These are phyloP conservation scores for Sphaerophoria rueppellii DNA, from an alignment of 2,888 invertebrate genomes.

Conservation along the genomic window DNA sequence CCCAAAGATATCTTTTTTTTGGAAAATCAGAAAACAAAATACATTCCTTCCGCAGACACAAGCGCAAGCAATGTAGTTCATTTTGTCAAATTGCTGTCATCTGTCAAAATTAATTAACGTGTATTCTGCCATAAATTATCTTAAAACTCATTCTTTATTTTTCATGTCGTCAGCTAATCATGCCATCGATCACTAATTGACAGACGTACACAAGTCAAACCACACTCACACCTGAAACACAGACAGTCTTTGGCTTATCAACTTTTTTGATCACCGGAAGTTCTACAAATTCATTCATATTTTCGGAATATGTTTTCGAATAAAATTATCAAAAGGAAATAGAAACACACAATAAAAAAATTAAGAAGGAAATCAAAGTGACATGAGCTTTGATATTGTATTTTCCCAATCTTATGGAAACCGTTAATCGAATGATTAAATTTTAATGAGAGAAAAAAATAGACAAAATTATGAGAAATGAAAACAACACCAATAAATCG, in stretches of 20 bases:
- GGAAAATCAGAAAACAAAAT: too few species aligned
- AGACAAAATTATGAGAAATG: background rate
- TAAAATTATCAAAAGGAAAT: constrained; percentile 33
- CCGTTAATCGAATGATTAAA: constrained; percentile 19
- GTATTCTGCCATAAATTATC: constrained; percentile 6
- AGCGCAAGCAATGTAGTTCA: background rate
- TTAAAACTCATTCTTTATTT: background rate
- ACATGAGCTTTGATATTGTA: background rate
- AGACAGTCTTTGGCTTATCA: constrained; percentile 34
- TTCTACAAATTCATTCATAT: constrained; percentile 13
- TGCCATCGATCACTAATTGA: constrained; percentile 50
- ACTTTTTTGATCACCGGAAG: constrained; percentile 57
- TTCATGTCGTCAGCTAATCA: constrained; percentile 22
- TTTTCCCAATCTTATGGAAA: background rate
- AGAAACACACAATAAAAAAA: background rate
- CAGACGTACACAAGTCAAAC: constrained; percentile 9
- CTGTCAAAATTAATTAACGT: constrained; percentile 7
- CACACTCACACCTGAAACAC: constrained; percentile 42
- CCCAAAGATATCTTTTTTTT: too few species aligned
- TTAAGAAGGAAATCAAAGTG: constrained; percentile 24
- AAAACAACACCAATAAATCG: constrained; percentile 20
- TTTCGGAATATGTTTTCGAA: constrained; percentile 2
- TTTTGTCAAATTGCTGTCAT: constrained; percentile 22
- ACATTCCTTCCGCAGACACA: background rate
- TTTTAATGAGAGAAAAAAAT: background rate